Evolutionary conservation across 2,888 invertebrate species (phyloP).

Genomic region (Amiota minor): DNA sequence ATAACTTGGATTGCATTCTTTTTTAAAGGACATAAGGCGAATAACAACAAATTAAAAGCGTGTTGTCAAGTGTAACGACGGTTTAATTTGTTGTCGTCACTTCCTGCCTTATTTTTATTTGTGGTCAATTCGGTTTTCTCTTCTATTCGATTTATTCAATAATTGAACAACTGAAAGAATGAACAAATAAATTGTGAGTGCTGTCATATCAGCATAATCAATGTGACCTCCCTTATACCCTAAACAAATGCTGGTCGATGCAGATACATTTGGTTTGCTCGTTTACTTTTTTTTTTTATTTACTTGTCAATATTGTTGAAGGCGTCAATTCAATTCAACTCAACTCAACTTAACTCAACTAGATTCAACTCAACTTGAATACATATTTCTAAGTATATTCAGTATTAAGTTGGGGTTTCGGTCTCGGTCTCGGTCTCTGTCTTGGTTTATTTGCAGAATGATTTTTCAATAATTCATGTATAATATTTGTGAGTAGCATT

Average conservation of each 20-base stretch:
- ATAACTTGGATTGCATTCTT: too few species aligned
- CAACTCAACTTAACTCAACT: not conserved
- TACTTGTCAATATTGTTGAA: constrained; percentile 41
- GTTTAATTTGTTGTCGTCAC: constrained; percentile 30
- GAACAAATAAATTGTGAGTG: too few species aligned
- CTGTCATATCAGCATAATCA: too few species aligned
- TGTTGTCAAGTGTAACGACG: too few species aligned
- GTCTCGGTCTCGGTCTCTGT: not conserved
- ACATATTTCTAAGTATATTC: too few species aligned
- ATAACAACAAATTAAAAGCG: not conserved
- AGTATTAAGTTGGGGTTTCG: too few species aligned
- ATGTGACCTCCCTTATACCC: too few species aligned
- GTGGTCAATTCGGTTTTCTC: not conserved
- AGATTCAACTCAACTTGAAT: constrained; percentile 5
- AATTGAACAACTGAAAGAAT: too few species aligned
- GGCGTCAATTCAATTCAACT: constrained; percentile 30
- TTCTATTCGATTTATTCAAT: too few species aligned
- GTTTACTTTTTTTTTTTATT: constrained; percentile 57
- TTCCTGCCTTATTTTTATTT: not conserved
- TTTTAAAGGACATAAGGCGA: too few species aligned
- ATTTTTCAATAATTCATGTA: constrained; percentile 69
- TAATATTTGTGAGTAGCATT: constrained; percentile 51
- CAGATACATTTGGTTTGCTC: not conserved
- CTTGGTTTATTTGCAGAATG: constrained; percentile 64
- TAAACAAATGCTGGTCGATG: too few species aligned